Percentiles rank a stretch among this genome's conserved stretches.
Evolutionary conservation across 1,140 invertebrate species (phyloP).

Genomic region (Philopotamus ludificatus): DNA sequence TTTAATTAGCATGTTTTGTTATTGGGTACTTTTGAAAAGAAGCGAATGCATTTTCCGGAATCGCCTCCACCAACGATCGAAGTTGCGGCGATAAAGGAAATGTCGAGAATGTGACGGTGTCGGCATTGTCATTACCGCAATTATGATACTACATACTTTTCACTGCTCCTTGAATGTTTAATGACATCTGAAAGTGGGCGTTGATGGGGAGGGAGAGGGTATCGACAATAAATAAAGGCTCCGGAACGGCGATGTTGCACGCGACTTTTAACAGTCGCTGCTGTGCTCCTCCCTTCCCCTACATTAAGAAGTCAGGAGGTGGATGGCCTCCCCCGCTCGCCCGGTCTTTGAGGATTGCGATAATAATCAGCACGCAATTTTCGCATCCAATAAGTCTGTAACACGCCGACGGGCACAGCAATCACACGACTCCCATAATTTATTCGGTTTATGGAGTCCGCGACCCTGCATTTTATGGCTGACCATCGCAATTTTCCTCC

Average conservation of each 20-base stretch:
- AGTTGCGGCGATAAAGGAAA: no score
- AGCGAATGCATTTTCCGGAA: no score
- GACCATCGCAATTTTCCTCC: no score
- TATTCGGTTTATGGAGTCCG: background rate
- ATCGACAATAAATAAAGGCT: background rate
- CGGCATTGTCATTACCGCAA: background rate
- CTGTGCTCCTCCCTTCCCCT: background rate
- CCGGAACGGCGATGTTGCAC: background rate
- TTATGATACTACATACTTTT: background rate
- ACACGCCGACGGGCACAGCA: background rate
- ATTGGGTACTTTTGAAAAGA: no score
- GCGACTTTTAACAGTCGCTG: background rate
- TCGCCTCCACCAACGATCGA: no score
- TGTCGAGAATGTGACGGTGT: no score
- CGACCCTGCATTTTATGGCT: no score
- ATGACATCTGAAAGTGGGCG: background rate
- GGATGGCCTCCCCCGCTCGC: background rate
- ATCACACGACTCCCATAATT: background rate
- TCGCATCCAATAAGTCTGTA: background rate
- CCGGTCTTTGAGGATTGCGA: background rate
- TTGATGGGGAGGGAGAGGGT: background rate
- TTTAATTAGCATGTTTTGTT: no score
- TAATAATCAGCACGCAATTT: conserved; percentile 1
- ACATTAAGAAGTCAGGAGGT: no score
- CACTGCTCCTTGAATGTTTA: background rate